phyloP scores from a whole-genome alignment of 30 jellyfish, hydroid and myxozoan species.

The Hydractinia symbiolongicarpus region DNA sequence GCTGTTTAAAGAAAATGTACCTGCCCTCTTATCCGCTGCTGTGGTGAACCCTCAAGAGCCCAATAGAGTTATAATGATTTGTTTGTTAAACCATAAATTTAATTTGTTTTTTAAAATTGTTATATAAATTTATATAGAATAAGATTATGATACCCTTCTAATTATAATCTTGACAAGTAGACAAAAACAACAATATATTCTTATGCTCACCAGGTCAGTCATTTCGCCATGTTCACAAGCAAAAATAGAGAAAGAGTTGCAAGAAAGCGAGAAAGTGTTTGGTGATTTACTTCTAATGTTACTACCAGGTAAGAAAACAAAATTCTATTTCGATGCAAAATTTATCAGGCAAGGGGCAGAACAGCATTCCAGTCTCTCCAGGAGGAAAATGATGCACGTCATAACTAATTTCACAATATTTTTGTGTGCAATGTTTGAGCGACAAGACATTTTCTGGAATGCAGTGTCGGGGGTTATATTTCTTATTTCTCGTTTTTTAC shows the following conservation, averaged over 20 bases:
- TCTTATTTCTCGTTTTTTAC: too few relatives aligned
- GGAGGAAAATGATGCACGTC: neutral
- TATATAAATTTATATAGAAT: too few relatives aligned
- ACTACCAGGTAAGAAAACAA: conserved; percentile 13
- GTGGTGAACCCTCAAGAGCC: too few relatives aligned
- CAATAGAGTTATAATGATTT: too few relatives aligned
- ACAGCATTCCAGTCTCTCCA: neutral
- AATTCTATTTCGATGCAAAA: neutral
- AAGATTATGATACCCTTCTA: too few relatives aligned
- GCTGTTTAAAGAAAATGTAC: too few relatives aligned
- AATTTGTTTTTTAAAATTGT: too few relatives aligned
- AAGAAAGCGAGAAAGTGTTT: conserved; percentile 1
- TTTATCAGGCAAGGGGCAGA: neutral
- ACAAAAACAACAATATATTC: neutral
- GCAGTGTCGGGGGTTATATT: neutral
- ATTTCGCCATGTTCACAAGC: conserved; percentile 11
- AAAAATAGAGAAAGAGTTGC: conserved; percentile 2
- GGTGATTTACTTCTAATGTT: conserved; percentile 18
- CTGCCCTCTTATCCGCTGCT: too few relatives aligned
- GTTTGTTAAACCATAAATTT: too few relatives aligned
- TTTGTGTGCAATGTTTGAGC: neutral
- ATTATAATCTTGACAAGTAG: too few relatives aligned
- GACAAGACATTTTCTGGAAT: neutral
- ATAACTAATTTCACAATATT: neutral
- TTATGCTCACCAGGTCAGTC: neutral